Base-by-base conservation (phyloP, 2,113 vertebrate genomes). In the Centrocercus urophasianus region DNA sequence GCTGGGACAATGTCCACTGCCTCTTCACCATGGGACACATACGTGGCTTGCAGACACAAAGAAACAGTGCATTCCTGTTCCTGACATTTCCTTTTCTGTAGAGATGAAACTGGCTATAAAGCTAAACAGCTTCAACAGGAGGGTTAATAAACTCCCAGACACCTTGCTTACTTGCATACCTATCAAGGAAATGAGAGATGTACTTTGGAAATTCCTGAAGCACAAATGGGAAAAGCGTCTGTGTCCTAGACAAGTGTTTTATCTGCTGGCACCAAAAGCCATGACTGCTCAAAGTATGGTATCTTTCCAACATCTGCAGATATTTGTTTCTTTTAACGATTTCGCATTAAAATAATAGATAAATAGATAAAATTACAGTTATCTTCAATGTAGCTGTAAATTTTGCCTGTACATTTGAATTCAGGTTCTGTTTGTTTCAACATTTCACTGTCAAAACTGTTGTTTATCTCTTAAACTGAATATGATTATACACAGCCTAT, bases 41-140 rank as follows among this genome's bases (percentile, higher is more conserved):
- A 21, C 0, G 0, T 80, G 25, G 8, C 6, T 70, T 57, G 43
- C 0, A 1, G 21, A 8, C 8, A 83, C 30, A 10, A 2, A 3
- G 0, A 10, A 20, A 17, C 30, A 12, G 8, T 20, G 9, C 8
- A 61, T 5, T 75, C 27, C 27, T 77, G 28, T 43, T 83, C 20
- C 3, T 86, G 57, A 22, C 5, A 79, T 4, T 66, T 80, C 8
- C 0, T 61, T 91, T 43, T 48, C 27, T 77, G 8, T 40, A 20
- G 10, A 63, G 18, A 40, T 16, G 7, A 77, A 72, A 86, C 42
- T 54, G 34, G 3, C 36, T 72, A 5, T 6, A 38, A 34, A 79
- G 28, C 3, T 43, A 22, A 43, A 69, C 2, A 75, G 28, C 3
- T 7, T 34, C 25, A 64, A 8, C 6, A 56, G 8, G 22, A 82